Evolutionary conservation across 2,888 invertebrate species (phyloP).

Genomic region (Dasysyrphus tricinctus): DNA sequence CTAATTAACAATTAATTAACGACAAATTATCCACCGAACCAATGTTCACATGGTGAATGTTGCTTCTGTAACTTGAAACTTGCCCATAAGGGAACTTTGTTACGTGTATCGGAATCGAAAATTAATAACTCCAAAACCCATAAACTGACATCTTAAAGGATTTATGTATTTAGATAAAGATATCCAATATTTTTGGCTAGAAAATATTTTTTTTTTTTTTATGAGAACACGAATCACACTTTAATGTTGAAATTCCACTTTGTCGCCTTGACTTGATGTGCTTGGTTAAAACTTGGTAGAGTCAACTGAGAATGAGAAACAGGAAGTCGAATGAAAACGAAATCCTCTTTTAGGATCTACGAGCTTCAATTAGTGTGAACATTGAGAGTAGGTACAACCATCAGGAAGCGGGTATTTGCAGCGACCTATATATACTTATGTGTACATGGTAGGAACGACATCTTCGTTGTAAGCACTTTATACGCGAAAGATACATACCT

Average conservation of each 20-base stretch:
- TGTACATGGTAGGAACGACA: constrained; percentile 4
- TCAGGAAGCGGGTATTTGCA: constrained; percentile 15
- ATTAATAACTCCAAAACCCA: no score
- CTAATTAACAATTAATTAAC: no score
- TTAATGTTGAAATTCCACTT: constrained; percentile 28
- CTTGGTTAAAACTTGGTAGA: not conserved
- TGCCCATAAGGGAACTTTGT: no score
- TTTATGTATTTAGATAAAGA: no score
- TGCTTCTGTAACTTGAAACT: no score
- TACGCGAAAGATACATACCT: constrained; percentile 22
- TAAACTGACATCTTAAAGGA: no score
- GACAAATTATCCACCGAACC: no score
- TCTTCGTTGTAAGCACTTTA: constrained; percentile 33
- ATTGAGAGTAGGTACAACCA: not conserved
- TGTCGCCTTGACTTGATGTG: not conserved
- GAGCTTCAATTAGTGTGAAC: constrained; percentile 68
- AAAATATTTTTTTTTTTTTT: no score
- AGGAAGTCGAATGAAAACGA: constrained; percentile 26
- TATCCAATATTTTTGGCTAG: no score
- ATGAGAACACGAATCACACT: not conserved
- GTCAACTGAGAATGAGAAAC: not conserved
- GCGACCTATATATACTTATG: constrained; percentile 42
- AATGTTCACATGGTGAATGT: no score
- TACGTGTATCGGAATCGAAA: no score
- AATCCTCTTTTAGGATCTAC: constrained; percentile 63